Conservation (phyloP, 1,140 invertebrate species). For the Hormaphis cornu region DNA sequence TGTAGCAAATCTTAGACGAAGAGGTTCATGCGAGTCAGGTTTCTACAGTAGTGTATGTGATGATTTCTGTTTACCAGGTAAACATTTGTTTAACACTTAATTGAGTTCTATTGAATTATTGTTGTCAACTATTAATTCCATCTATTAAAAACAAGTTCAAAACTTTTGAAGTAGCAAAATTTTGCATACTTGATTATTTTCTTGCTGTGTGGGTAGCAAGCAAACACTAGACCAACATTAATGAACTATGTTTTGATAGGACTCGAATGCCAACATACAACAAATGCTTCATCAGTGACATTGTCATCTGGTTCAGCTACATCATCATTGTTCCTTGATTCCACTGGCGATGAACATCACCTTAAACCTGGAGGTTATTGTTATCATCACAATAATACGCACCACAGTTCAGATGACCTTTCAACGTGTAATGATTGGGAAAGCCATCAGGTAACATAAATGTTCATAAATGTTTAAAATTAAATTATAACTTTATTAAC, state of each 20-base stretch:
- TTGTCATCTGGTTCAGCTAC: conserved; percentile 51
- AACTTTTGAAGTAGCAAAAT: conserved; percentile 6
- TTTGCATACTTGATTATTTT: neutral
- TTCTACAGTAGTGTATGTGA: conserved; percentile 77
- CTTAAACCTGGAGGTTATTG: conserved; percentile 33
- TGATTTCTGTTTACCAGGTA: conserved; percentile 48
- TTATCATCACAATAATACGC: conserved; percentile 18
- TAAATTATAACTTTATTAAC: neutral
- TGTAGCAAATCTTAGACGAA: conserved; percentile 45
- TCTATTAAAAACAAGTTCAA: neutral
- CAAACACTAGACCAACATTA: neutral
- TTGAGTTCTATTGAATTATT: too few species aligned
- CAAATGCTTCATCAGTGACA: conserved; percentile 44
- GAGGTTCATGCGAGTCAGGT: conserved; percentile 79
- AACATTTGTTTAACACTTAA: conserved; percentile 39
- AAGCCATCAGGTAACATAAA: conserved; percentile 53
- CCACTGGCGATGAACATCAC: conserved; percentile 36
- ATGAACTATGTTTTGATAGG: conserved; percentile 21
- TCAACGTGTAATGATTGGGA: conserved; percentile 67
- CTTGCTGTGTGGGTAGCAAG: conserved; percentile 10
- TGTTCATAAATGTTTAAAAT: neutral
- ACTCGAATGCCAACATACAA: conserved; percentile 26
- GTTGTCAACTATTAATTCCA: neutral
- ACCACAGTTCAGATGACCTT: conserved; percentile 68
- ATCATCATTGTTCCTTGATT: conserved; percentile 48